Conservation (phyloP, 2,888 invertebrate genomes). For the Pterostichus madidus region DNA sequence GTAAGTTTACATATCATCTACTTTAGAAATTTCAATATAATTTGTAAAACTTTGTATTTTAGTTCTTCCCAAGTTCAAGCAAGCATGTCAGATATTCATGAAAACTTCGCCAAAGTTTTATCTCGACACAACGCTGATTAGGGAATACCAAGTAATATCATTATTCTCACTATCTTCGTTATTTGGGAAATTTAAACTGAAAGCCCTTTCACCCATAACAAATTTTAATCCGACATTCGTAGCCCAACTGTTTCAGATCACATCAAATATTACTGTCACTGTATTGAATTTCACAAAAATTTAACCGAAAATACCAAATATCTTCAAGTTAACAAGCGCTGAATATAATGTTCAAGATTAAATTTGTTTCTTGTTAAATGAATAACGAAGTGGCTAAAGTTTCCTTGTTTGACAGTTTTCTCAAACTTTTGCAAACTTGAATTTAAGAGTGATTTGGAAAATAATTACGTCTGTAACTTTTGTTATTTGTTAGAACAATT, state of each 20-base stretch:
- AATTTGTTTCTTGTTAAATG: too few species aligned
- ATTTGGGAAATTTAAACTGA: slow-evolving; percentile 55
- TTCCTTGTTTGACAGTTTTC: too few species aligned
- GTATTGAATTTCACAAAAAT: too few species aligned
- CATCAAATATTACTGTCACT: neutral
- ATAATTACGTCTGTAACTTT: too few species aligned
- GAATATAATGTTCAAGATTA: too few species aligned
- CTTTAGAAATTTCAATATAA: slow-evolving; percentile 61
- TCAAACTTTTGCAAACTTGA: too few species aligned
- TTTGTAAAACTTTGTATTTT: slow-evolving; percentile 58
- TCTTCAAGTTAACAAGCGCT: too few species aligned
- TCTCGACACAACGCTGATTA: slow-evolving; percentile 61
- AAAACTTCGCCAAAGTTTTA: slow-evolving; percentile 59
- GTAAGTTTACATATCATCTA: slow-evolving; percentile 58
- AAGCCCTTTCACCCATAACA: slow-evolving; percentile 12
- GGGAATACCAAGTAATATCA: slow-evolving; percentile 59
- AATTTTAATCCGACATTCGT: slow-evolving; percentile 40
- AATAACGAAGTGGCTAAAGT: too few species aligned
- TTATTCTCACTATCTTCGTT: slow-evolving; percentile 50
- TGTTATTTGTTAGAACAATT: too few species aligned
- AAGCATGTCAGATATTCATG: slow-evolving; percentile 59
- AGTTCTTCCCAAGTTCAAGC: slow-evolving; percentile 47
- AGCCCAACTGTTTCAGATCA: slow-evolving; percentile 19
- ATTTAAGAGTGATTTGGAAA: too few species aligned
- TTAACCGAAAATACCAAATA: too few species aligned